A percentile compares a stretch with the other conserved stretches of the same genome.
phyloP scores from a whole-genome alignment of 2,797 vertebrate genomes.

The Esox masquinongy region DNA sequence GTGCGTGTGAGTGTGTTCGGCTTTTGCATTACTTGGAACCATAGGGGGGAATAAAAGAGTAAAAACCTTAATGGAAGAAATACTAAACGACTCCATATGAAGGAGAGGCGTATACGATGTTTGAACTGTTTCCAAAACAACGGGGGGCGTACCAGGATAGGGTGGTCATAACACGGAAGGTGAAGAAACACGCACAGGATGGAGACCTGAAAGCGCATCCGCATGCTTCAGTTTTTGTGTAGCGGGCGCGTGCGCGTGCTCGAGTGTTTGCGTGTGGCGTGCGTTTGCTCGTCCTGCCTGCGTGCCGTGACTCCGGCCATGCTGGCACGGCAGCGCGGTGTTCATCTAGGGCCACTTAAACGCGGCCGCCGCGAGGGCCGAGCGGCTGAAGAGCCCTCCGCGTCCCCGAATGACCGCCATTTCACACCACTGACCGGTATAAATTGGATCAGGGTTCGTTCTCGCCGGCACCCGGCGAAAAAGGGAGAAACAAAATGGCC shows the following conservation, averaged over 20 bases:
- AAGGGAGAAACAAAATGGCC: slow-evolving; percentile 51
- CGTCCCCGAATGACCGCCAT: slow-evolving; percentile 67
- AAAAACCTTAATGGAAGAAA: neutral
- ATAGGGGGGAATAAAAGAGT: neutral
- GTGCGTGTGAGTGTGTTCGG: neutral
- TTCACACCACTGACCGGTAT: slow-evolving; percentile 81
- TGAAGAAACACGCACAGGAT: too few relatives aligned
- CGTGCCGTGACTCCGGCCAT: slow-evolving; percentile 43
- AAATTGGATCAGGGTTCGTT: slow-evolving; percentile 81
- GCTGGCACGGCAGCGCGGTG: slow-evolving; percentile 41
- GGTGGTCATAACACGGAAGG: too few relatives aligned
- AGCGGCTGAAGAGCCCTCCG: slow-evolving; percentile 21
- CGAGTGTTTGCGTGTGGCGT: neutral
- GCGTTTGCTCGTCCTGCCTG: neutral
- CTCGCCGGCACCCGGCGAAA: slow-evolving; percentile 75
- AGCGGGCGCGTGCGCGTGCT: too few relatives aligned
- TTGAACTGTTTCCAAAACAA: neutral
- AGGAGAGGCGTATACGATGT: neutral
- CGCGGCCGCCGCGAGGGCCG: neutral
- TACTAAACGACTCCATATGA: neutral
- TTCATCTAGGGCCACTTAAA: slow-evolving; percentile 21
- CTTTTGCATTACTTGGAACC: neutral
- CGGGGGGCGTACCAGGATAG: neutral
- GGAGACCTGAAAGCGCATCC: too few relatives aligned
- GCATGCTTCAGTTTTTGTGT: neutral